These are phyloP conservation scores for Spilosoma lubricipeda DNA, from an alignment of 2,888 invertebrate genomes.

Conservation along the genomic window DNA sequence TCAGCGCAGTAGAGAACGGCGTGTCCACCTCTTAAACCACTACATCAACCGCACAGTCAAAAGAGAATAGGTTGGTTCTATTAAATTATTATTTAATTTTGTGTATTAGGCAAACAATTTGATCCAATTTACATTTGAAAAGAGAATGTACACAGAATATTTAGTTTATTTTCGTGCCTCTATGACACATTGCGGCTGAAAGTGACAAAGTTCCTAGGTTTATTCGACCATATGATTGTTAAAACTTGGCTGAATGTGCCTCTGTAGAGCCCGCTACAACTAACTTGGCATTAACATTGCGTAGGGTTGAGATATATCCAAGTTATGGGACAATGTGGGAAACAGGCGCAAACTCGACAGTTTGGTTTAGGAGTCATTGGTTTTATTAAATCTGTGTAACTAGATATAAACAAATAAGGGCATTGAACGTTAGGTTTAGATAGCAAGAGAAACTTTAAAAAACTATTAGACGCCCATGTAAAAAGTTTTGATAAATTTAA, in stretches of 20 bases:
- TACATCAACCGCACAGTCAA: too few species aligned
- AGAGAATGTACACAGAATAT: slow-evolving; percentile 30
- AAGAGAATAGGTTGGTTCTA: too few species aligned
- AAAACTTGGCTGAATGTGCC: slow-evolving; percentile 64
- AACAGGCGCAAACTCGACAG: not conserved
- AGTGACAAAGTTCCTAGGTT: slow-evolving; percentile 62
- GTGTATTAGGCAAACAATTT: slow-evolving; percentile 2
- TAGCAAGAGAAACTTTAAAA: not conserved
- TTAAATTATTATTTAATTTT: not conserved
- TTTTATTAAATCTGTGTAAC: not conserved
- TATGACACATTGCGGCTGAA: slow-evolving; percentile 63
- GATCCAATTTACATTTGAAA: slow-evolving; percentile 32
- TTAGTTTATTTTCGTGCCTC: slow-evolving; percentile 56
- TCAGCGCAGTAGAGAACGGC: too few species aligned
- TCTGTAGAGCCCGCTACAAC: slow-evolving; percentile 17
- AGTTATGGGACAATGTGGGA: not conserved
- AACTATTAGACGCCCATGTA: too few species aligned
- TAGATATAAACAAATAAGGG: not conserved
- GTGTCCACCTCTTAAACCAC: too few species aligned
- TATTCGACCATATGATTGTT: slow-evolving; percentile 64
- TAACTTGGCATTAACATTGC: slow-evolving; percentile 15
- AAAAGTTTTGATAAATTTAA: too few species aligned
- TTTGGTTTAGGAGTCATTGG: not conserved
- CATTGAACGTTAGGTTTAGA: not conserved
- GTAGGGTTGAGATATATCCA: not conserved